Conservation (phyloP, 2,888 invertebrate species). For the Eupithecia exiguata region DNA sequence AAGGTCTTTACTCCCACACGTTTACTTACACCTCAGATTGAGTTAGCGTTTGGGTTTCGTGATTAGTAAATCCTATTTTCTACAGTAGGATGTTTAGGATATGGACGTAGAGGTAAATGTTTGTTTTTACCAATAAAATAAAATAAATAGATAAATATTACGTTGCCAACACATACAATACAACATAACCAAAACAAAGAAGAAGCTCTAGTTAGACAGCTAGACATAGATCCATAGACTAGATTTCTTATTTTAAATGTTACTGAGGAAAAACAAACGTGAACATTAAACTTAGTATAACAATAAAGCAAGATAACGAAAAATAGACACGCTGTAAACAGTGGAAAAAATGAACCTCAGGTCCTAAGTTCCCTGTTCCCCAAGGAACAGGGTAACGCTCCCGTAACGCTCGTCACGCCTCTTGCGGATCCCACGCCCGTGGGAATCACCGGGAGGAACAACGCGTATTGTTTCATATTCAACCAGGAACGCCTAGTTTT, state of each 20-base stretch:
- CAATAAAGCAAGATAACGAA: neutral
- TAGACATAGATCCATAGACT: neutral
- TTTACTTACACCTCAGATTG: neutral
- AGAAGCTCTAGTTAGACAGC: no score
- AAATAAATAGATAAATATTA: neutral
- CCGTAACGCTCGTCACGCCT: constrained; percentile 54
- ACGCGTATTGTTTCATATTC: constrained; percentile 3
- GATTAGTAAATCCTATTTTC: neutral
- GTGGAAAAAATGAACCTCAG: neutral
- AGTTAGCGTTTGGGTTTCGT: neutral
- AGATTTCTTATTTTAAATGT: neutral
- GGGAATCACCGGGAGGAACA: constrained; percentile 40
- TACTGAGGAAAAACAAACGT: no score
- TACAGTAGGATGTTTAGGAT: neutral
- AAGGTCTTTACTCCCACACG: neutral
- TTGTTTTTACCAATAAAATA: neutral
- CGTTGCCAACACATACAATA: neutral
- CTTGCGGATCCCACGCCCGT: constrained; percentile 44
- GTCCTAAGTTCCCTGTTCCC: constrained; percentile 35
- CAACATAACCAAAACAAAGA: neutral
- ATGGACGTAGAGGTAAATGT: neutral
- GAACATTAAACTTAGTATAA: neutral
- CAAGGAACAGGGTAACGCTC: constrained; percentile 51
- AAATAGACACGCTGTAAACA: neutral
- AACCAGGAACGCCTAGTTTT: constrained; percentile 9